Conservation (phyloP, 2,797 vertebrate genomes). For the Schizopygopsis malacanthus region DNA sequence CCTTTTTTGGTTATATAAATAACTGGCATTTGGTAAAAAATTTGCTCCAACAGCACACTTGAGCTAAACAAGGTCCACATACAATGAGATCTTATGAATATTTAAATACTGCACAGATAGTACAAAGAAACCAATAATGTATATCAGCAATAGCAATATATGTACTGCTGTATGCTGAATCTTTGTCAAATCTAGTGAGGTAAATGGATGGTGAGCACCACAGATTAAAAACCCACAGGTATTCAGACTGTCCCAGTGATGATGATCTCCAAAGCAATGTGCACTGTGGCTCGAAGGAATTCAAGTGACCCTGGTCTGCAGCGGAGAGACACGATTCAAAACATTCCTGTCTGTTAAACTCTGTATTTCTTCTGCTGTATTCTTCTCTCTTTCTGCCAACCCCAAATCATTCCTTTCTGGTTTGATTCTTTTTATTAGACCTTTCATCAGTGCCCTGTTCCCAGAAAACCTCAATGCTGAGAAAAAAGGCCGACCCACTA, state of each 20-base stretch:
- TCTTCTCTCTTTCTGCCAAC: slow-evolving; percentile 4
- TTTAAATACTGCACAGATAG: slow-evolving; percentile 41
- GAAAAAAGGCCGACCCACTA: slow-evolving; percentile 96
- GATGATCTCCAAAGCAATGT: slow-evolving; percentile 38
- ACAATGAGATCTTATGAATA: slow-evolving; percentile 43
- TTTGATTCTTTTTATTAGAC: slow-evolving; percentile 71
- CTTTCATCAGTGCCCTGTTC: slow-evolving; percentile 94
- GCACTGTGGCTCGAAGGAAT: slow-evolving; percentile 30
- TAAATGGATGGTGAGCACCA: slow-evolving; percentile 27
- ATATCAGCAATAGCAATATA: not conserved
- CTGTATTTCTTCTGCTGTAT: slow-evolving; percentile 20
- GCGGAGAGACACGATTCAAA: slow-evolving; percentile 24
- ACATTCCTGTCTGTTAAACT: slow-evolving; percentile 27
- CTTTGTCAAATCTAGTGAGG: slow-evolving; percentile 16
- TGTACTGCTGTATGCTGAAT: slow-evolving; percentile 28
- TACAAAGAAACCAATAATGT: not conserved
- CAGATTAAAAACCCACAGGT: slow-evolving; percentile 54
- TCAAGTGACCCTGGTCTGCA: slow-evolving; percentile 49
- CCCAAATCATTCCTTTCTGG: slow-evolving; percentile 36
- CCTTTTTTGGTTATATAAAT: not conserved
- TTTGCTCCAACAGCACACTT: not conserved
- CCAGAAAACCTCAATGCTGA: slow-evolving; percentile 94
- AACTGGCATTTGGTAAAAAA: not conserved
- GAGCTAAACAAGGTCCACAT: slow-evolving; percentile 31
- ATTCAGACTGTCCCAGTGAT: slow-evolving; percentile 39